Base-by-base conservation (phyloP, 1,140 invertebrate genomes). In the Drosophila nasuta region DNA sequence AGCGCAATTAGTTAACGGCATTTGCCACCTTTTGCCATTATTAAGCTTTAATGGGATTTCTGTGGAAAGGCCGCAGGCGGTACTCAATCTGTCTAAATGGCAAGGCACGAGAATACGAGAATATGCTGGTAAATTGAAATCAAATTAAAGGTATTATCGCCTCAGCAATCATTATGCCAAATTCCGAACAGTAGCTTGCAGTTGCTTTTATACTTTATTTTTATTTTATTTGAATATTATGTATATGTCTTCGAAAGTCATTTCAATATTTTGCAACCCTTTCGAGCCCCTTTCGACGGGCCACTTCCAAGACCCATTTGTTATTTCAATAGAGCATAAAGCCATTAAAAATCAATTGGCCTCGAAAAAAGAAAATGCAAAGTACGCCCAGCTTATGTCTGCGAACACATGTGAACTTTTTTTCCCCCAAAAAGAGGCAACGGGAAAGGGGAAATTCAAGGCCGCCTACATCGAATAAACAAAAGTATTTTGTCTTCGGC, bases 261-360 rank as follows among this genome's bases (percentile, higher is more conserved):
- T 82, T 77, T 73, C 46, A 71, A 87, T 87, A 76, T 77, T 77
- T 73, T 33, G 56, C 56, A 58, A 75, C 75, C 81, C 60, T 77
- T 67, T 75, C 48, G 45, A 30, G 11, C 25, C 41, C 46, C 51
- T 69, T 79, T 46, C 15, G 17, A 25, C 35, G 6, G 15, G 25
- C 30, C 71, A 60, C 51, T 73, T 73, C 65, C 57, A 68, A 62
- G 28, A 51, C 52, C 58, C 62, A 62, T 74, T 82, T 87, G 72
- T 81, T 82, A 57, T 82, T 67, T 59, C 54, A 77, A 48, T 60
- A 38, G 33, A 77, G 68, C 64, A 71, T 82, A 65, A 74, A 87
- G 66, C 82, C 82, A 87, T 87, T 82, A 87, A 87, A 82, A 82
- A 75, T 87, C 82, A 87, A 87, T 87, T 82, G 79, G 82, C 54